A percentile compares a stretch with the other conserved stretches of the same genome.
phyloP scores from a whole-genome alignment of 2,113 vertebrate species.

The Cephalopterus ornatus region DNA sequence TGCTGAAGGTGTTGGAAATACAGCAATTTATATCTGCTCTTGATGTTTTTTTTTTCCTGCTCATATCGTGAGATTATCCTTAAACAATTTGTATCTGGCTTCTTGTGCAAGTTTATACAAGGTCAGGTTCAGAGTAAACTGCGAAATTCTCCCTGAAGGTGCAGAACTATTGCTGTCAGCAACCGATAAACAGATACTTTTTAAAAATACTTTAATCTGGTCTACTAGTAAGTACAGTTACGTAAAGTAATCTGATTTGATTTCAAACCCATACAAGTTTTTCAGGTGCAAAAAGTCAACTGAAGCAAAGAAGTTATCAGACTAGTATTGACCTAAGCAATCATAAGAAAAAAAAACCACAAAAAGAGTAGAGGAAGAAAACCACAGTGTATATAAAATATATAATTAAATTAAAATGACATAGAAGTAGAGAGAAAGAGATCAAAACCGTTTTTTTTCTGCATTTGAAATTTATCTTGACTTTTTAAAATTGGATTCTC shows the following conservation, averaged over 20 bases:
- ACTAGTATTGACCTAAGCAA: neutral
- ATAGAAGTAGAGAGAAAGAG: neutral
- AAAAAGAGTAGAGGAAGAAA: neutral
- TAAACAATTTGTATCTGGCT: neutral
- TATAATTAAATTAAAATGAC: neutral
- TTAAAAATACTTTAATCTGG: neutral
- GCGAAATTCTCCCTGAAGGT: neutral
- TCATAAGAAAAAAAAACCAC: neutral
- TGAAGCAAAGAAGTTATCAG: neutral
- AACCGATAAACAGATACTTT: neutral
- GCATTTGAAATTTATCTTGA: neutral
- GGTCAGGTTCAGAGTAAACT: neutral
- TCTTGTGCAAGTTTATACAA: neutral
- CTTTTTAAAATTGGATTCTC: neutral
- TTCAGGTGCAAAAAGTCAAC: neutral
- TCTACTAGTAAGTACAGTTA: neutral
- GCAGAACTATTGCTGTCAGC: neutral
- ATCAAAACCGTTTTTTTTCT: neutral
- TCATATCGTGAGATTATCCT: neutral
- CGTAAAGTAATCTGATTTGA: neutral
- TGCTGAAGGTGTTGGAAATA: neutral
- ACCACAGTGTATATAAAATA: neutral
- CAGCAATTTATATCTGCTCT: neutral
- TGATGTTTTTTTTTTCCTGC: neutral
- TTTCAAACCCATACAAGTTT: neutral